Base-by-base conservation (phyloP, 2,888 invertebrate genomes). In the Horisme vitalbata region DNA sequence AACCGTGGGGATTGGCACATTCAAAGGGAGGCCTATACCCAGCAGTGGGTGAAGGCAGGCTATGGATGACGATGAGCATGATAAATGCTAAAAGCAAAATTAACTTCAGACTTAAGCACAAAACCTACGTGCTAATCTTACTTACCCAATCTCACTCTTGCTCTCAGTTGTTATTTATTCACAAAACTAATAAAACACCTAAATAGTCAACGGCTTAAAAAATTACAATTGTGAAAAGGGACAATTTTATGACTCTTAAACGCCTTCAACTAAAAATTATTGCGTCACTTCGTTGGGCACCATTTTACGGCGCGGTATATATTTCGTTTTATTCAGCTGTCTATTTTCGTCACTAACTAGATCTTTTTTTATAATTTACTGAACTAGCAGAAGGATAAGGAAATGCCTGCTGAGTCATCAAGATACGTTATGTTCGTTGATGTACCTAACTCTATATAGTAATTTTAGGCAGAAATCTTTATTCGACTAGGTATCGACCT, bases 191-290 rank as follows among this genome's bases (percentile, higher is more conserved):
- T 37, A 39, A 41, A 35, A 38, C 31, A 45, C 59, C 57, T 12
- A 55, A 65, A 68, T 61, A 67, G 65, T 61, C 65, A 60, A 59
- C 59, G 55, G 43, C 50, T 56, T 56, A 45, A 45, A 56, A 55
- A 59, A 53, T 57, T 55, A 60, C 54, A 55, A 52, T 59, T 51
- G 55, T 59, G 58, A 58, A 60, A 45, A 52, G 50, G 50, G 32
- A 31, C 21, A 23, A 57, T 55, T 65, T 69, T 67, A 77, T 65
- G 63, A 65, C 62, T 63, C 68, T 75, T 75, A 66, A 67, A 68
- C 61, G 68, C 61, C 65, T 59, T 61, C 59, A 62, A 64, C 64
- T 63, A 65, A 68, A 66, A n/a, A n/a, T 65, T 66, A 70, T 63
- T 69, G 52, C 57, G 66, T 65, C 68, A 67, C 68, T 67, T 45